Percentiles rank a stretch among this genome's conserved stretches.
Evolutionary conservation across 2,113 vertebrate genomes (phyloP).

Genomic region (Engystomops pustulosus): DNA sequence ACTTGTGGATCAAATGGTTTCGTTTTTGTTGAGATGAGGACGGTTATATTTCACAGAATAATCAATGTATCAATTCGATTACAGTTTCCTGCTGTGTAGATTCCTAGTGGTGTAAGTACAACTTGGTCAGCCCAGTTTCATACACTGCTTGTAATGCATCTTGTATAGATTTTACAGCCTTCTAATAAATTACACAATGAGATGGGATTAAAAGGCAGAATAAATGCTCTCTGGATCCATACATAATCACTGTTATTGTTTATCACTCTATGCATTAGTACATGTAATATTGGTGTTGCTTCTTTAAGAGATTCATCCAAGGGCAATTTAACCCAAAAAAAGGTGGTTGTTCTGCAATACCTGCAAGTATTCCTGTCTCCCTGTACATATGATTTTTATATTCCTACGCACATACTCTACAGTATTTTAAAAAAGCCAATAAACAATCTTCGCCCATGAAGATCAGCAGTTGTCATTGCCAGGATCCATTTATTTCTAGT

Average conservation of each 20-base stretch:
- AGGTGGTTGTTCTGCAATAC: no score
- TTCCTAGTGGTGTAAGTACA: background rate
- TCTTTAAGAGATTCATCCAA: background rate
- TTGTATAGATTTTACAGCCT: background rate
- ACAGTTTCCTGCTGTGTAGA: background rate
- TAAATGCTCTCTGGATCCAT: background rate
- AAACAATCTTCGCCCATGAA: no score
- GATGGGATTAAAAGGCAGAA: background rate
- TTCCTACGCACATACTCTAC: no score
- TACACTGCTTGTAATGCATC: background rate
- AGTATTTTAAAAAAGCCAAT: no score
- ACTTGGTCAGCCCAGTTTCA: no score
- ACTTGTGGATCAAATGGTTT: constrained; percentile 19
- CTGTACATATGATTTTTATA: no score
- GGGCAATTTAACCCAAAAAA: no score
- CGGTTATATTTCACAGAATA: background rate
- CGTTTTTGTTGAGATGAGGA: background rate
- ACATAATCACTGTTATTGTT: background rate
- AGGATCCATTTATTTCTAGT: background rate
- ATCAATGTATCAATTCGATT: constrained; percentile 24
- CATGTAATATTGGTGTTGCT: background rate
- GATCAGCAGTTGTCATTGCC: background rate
- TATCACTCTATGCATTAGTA: no score
- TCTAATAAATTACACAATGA: background rate
- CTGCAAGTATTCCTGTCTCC: no score